Conservation (phyloP, 2,888 invertebrate genomes). For the Lochmaea capreae region DNA sequence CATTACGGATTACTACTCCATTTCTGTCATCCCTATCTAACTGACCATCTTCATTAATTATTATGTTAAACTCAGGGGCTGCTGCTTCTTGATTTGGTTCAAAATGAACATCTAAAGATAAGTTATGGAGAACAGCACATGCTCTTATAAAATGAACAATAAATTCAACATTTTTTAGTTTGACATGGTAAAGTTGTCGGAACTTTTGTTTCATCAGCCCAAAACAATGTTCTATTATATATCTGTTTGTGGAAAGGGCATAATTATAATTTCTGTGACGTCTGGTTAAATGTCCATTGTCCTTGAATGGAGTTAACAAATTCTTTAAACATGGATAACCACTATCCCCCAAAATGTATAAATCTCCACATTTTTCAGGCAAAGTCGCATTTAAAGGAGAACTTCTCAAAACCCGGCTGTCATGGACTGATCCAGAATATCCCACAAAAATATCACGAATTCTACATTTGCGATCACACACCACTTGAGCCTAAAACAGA, state of each 20-base stretch:
- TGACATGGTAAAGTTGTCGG: slow-evolving; percentile 33
- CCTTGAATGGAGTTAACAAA: slow-evolving; percentile 45
- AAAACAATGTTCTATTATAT: slow-evolving; percentile 37
- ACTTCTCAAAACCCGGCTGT: slow-evolving; percentile 42
- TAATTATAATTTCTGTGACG: slow-evolving; percentile 15
- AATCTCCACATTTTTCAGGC: slow-evolving; percentile 42
- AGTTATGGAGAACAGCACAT: slow-evolving; percentile 33
- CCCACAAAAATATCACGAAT: slow-evolving; percentile 47
- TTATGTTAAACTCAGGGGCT: too few species aligned
- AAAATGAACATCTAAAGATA: slow-evolving; percentile 29
- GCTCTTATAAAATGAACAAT: slow-evolving; percentile 28
- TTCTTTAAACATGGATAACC: slow-evolving; percentile 44
- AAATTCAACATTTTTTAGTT: slow-evolving; percentile 29
- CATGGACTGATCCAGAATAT: slow-evolving; percentile 49
- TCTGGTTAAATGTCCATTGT: slow-evolving; percentile 34
- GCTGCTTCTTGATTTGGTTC: background rate
- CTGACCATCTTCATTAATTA: background rate
- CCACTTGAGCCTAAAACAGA: slow-evolving; percentile 42
- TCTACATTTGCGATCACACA: slow-evolving; percentile 45
- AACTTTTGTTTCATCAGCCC: slow-evolving; percentile 36
- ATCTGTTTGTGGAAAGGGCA: slow-evolving; percentile 20
- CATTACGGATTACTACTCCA: slow-evolving; percentile 14
- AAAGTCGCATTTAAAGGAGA: slow-evolving; percentile 26
- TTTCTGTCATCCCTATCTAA: slow-evolving; percentile 28
- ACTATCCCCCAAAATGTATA: slow-evolving; percentile 46